Percentiles rank a stretch among this genome's conserved stretches.
Evolutionary conservation across 2,888 invertebrate genomes (phyloP).

Genomic region (Dilophus febrilis): DNA sequence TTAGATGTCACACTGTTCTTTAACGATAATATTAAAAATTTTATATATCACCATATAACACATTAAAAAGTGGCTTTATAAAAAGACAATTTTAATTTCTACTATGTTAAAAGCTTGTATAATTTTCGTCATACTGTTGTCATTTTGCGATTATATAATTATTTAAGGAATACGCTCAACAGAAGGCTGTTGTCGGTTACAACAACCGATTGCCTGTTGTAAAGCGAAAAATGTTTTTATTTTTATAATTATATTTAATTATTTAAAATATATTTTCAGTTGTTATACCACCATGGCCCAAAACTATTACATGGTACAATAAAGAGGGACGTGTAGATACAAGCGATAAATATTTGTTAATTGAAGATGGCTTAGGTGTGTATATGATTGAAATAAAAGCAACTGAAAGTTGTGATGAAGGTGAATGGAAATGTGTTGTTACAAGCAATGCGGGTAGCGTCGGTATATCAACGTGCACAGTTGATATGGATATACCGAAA

Average conservation of each 20-base stretch:
- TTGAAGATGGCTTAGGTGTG: slow-evolving; percentile 70
- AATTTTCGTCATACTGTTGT: too few species aligned
- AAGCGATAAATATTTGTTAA: slow-evolving; percentile 49
- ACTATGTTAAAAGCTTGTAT: too few species aligned
- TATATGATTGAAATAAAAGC: slow-evolving; percentile 58
- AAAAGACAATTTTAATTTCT: too few species aligned
- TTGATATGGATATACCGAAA: slow-evolving; percentile 71
- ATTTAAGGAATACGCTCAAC: too few species aligned
- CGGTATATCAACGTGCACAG: slow-evolving; percentile 54
- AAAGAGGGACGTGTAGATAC: slow-evolving; percentile 61
- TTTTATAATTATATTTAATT: not conserved
- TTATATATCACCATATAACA: too few species aligned
- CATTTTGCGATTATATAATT: too few species aligned
- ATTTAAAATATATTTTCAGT: slow-evolving; percentile 30
- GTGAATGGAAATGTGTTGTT: slow-evolving; percentile 81
- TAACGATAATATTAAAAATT: too few species aligned
- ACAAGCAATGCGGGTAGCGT: slow-evolving; percentile 57
- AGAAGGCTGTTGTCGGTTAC: too few species aligned
- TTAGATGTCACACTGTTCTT: too few species aligned
- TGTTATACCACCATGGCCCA: slow-evolving; percentile 73
- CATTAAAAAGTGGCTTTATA: too few species aligned
- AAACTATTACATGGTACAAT: slow-evolving; percentile 70
- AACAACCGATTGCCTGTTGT: too few species aligned
- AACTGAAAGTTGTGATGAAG: slow-evolving; percentile 66
- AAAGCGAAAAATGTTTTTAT: too few species aligned